A percentile compares a stretch with the other conserved stretches of the same genome.
phyloP scores from a whole-genome alignment of 1,140 invertebrate species.

The Camponotus vicinus region DNA sequence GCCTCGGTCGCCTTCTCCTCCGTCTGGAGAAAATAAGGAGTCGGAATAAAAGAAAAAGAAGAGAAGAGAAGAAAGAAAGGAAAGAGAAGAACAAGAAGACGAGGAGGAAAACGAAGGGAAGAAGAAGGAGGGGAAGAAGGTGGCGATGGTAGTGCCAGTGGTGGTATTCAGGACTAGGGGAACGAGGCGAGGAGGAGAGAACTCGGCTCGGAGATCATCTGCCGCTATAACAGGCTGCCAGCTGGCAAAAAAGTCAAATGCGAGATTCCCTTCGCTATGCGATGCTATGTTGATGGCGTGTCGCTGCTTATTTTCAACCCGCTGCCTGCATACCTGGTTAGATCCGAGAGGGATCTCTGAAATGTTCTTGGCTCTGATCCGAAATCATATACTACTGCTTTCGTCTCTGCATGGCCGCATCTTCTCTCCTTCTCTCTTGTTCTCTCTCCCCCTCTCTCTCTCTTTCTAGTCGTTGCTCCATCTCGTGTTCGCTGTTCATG shows the following conservation, averaged over 20 bases:
- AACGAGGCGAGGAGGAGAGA: conserved; percentile 72
- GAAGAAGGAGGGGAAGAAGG: conserved; percentile 49
- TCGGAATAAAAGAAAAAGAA: conserved; percentile 79
- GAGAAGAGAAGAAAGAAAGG: neutral
- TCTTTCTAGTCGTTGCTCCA: neutral
- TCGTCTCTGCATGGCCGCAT: conserved; percentile 59
- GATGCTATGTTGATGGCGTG: conserved; percentile 85
- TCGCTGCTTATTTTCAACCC: conserved; percentile 85
- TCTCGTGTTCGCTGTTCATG: conserved; percentile 50
- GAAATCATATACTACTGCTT: conserved; percentile 81
- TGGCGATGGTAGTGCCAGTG: conserved; percentile 27
- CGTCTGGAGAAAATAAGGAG: conserved; percentile 77
- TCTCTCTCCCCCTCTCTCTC: neutral
- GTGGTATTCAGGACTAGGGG: conserved; percentile 42
- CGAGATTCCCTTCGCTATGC: conserved; percentile 82
- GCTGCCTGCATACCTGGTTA: conserved; percentile 84
- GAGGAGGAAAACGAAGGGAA: conserved; percentile 59
- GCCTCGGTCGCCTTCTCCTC: conserved; percentile 69
- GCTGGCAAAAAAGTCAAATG: conserved; percentile 86
- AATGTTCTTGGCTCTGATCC: conserved; percentile 82
- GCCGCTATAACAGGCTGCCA: conserved; percentile 85
- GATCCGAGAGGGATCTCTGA: conserved; percentile 81
- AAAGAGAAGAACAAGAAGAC: conserved; percentile 51
- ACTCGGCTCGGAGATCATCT: conserved; percentile 83
- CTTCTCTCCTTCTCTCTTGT: conserved; percentile 23